Base-by-base conservation (phyloP, 2,888 invertebrate species). In the Malacosoma neustria region DNA sequence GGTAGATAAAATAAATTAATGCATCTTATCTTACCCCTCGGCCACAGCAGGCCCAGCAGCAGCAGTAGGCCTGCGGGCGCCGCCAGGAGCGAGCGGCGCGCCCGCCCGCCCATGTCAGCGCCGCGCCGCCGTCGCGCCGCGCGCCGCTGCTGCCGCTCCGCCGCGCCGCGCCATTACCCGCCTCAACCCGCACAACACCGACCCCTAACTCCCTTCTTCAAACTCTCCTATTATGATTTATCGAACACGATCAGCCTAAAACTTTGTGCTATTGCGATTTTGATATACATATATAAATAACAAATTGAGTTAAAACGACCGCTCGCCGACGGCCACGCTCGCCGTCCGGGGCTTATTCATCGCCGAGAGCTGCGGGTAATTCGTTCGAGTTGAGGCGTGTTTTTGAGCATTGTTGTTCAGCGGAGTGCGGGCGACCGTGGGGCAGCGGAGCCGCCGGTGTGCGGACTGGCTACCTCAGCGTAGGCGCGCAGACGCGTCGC, bases 361-460 rank as follows among this genome's bases (percentile, higher is more conserved):
- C 69, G 75, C 75, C 79, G 70, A 56, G 64, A 58, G 69, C 58
- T 62, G 65, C 74, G 66, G 69, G 68, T 68, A 60, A 64, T 67
- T 66, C 62, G 62, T 67, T 71, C 51, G 62, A 68, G 76, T 76
- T 66, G 77, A 74, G 76, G 73, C 64, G 75, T 75, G 81, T 72
- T 72, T 74, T 72, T 74, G 72, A 77, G 80, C 82, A 84, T 84
- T 84, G 82, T 84, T 82, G 80, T 79, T 71, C 62, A 75, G 77
- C 79, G 79, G 81, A 80, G 80, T 80, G 82, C 81, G 81, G 82
- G 80, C 80, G 80, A 77, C 79, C 82, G 82, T 84, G 81, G 82
- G 81, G 81, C 84, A 82, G 84, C 82, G 81, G 80, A 77, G 84
- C 84, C 84, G 84, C 84, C 82, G 84, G 82, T 79, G 79, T 81